phyloP scores from a whole-genome alignment of 2,797 vertebrate species.

The Channa striata region DNA sequence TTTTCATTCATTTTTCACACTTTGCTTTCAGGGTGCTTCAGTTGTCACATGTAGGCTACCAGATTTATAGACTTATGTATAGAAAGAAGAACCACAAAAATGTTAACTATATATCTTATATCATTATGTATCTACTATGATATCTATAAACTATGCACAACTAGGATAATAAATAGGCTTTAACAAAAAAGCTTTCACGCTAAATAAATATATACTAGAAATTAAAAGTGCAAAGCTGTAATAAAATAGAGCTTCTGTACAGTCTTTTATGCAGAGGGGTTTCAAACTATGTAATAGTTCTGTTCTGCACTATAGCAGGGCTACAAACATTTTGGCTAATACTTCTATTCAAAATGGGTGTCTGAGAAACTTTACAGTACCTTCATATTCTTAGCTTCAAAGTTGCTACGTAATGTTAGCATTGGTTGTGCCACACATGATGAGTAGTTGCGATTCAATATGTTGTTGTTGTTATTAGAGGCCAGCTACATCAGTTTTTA shows the following conservation, averaged over 20 bases:
- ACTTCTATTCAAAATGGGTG: too few relatives aligned
- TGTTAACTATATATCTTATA: conserved; percentile 26
- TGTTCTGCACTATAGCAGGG: too few relatives aligned
- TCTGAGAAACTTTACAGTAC: too few relatives aligned
- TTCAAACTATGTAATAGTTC: neutral
- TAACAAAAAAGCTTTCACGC: neutral
- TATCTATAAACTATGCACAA: conserved; percentile 52
- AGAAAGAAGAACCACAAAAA: conserved; percentile 30
- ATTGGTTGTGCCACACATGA: neutral
- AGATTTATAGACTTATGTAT: neutral
- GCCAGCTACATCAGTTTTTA: too few relatives aligned
- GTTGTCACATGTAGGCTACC: neutral
- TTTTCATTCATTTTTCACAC: neutral
- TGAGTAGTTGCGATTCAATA: neutral
- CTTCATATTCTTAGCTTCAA: too few relatives aligned
- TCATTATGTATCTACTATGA: conserved; percentile 49
- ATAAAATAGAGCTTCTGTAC: conserved; percentile 53
- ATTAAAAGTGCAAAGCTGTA: conserved; percentile 45
- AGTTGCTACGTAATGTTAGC: neutral
- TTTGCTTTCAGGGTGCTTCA: neutral
- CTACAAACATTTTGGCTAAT: too few relatives aligned
- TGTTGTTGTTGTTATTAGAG: neutral
- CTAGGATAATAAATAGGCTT: conserved; percentile 9
- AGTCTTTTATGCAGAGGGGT: neutral
- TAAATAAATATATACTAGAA: conserved; percentile 20